Percentiles rank a stretch among this genome's conserved stretches.
Conservation (phyloP, 2,797 vertebrate species). For the Mormyrus hasselquistii region DNA sequence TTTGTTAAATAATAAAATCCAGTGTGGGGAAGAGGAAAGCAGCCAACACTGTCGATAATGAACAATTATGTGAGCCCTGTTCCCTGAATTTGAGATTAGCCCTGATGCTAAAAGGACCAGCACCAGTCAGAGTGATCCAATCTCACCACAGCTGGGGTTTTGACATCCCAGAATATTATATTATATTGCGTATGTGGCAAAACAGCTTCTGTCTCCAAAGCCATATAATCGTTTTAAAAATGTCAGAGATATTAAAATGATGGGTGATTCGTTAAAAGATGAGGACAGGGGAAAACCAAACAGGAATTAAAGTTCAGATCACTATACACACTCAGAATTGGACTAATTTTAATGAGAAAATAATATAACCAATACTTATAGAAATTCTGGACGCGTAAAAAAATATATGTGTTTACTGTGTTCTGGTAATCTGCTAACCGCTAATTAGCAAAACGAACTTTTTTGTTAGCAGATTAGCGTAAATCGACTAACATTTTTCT, state of each 20-base stretch:
- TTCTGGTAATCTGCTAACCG: background rate
- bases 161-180: background rate
- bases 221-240: background rate
- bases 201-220: background rate
- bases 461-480: background rate
- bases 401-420: background rate
- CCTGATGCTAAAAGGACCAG: constrained; percentile 42
- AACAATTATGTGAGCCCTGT: constrained; percentile 18
- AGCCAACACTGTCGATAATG: background rate
- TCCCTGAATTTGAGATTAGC: constrained; percentile 37
- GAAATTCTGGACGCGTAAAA: background rate
- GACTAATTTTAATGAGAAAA: background rate
- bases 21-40: constrained; percentile 12
- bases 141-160: constrained; percentile 24
- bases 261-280: background rate
- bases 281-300: background rate
- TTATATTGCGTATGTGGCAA: background rate
- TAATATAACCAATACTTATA: background rate
- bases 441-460: background rate
- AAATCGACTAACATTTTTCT: background rate
- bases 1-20: constrained; percentile 22
- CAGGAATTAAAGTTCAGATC: background rate
- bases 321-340: background rate
- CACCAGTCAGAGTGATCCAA: constrained; percentile 27
- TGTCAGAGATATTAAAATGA: background rate